These are phyloP conservation scores for Sebastes glaucus DNA, from an alignment of 2,797 vertebrate genomes.

Conservation along the genomic window DNA sequence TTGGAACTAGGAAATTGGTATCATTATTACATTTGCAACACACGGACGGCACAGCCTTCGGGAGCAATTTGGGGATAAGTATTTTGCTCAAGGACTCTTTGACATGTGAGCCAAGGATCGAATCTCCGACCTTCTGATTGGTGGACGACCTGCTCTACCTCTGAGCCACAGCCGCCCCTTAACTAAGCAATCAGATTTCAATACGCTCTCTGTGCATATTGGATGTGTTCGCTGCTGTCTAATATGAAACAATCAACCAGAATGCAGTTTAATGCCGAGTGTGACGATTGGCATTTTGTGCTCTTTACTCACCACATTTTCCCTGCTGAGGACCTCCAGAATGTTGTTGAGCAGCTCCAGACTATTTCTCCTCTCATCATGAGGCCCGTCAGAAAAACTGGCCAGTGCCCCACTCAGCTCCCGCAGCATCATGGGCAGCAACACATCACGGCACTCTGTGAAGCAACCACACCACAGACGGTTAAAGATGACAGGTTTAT, in stretches of 20 bases:
- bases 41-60: too few relatives aligned
- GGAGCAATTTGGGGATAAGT: too few relatives aligned
- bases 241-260: background rate
- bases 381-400: constrained; percentile 74
- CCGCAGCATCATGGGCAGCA: constrained; percentile 95
- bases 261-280: background rate
- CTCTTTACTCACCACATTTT: constrained; percentile 85
- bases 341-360: constrained; percentile 95
- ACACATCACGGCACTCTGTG: constrained; percentile 93
- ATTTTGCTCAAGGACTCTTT: too few relatives aligned
- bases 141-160: too few relatives aligned
- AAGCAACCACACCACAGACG: constrained; percentile 25
- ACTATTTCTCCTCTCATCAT: constrained; percentile 84
- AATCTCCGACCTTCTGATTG: too few relatives aligned
- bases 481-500: constrained; percentile 77
- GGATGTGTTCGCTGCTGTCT: background rate
- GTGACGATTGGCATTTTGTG: background rate
- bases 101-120: too few relatives aligned
- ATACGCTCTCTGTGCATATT: background rate
- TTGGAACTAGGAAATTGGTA: background rate
- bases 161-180: too few relatives aligned
- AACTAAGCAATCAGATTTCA: background rate
- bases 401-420: constrained; percentile 88
- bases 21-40: background rate
- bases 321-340: constrained; percentile 92